Percentiles rank a stretch among this genome's conserved stretches.
phyloP scores from a whole-genome alignment of 2,888 invertebrate species.

The Mesorhabditis spiculigera region DNA sequence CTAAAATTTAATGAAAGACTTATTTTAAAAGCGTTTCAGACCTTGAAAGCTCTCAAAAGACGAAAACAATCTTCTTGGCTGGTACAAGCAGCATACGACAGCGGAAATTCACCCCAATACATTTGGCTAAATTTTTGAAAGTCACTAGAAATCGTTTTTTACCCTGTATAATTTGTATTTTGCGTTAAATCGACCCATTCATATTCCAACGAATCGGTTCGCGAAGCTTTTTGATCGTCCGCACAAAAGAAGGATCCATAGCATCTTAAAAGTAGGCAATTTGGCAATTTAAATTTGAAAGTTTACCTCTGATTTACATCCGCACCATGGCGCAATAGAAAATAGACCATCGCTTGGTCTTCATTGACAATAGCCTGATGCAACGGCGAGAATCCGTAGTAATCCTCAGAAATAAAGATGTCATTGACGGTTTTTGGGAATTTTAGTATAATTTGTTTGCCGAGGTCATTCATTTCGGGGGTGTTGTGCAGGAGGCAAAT shows the following conservation, averaged over 20 bases:
- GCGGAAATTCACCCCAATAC: conserved; percentile 97
- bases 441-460: conserved; percentile 81
- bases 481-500: conserved; percentile 87
- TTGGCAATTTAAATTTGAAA: conserved; percentile 2
- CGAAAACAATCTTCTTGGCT: conserved; percentile 95
- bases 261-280: conserved; percentile 63
- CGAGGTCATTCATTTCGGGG: conserved; percentile 84
- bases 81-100: conserved; percentile 91
- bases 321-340: conserved; percentile 81
- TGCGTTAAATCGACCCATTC: conserved; percentile 82
- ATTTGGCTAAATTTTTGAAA: conserved; percentile 72
- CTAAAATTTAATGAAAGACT: not conserved
- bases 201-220: conserved; percentile 76
- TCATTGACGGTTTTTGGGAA: conserved; percentile 94
- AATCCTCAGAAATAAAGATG: conserved; percentile 91
- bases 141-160: conserved; percentile 59
- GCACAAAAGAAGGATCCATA: conserved; percentile 91
- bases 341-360: conserved; percentile 95
- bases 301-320: conserved; percentile 70
- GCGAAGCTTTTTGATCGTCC: conserved; percentile 82
- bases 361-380: conserved; percentile 97
- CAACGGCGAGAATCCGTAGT: conserved; percentile 72
- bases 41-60: conserved; percentile 82
- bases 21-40: not conserved
- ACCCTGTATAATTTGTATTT: conserved; percentile 82